These are phyloP conservation scores for Amiota minor DNA, from an alignment of 2,888 invertebrate species.

Conservation along the genomic window DNA sequence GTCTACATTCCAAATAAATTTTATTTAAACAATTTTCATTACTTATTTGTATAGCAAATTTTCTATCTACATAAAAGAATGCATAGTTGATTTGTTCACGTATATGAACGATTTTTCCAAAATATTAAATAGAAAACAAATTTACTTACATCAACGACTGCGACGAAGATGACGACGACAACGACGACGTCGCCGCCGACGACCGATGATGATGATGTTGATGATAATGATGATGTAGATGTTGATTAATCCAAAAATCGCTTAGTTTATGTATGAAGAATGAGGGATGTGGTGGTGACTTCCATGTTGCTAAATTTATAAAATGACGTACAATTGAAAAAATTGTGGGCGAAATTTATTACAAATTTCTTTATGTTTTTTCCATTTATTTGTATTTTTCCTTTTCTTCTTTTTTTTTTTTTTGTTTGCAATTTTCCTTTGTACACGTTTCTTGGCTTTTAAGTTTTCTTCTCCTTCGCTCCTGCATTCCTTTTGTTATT, in stretches of 20 bases:
- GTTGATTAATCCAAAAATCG: slow-evolving; percentile 3
- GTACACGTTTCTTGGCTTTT: slow-evolving; percentile 5
- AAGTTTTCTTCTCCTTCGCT: neutral
- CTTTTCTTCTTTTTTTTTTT: neutral
- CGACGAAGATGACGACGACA: slow-evolving; percentile 8
- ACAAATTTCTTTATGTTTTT: slow-evolving; percentile 46
- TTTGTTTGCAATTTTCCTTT: slow-evolving; percentile 1
- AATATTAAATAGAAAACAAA: slow-evolving; percentile 15
- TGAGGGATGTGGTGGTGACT: neutral
- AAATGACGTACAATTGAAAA: slow-evolving; percentile 59
- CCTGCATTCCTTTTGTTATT: neutral
- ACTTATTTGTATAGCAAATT: slow-evolving; percentile 38
- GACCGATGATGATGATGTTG: neutral
- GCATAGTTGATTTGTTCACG: neutral
- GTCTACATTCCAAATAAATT: slow-evolving; percentile 38
- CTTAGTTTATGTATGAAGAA: neutral
- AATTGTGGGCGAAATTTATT: slow-evolving; percentile 58
- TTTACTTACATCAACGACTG: slow-evolving; percentile 25
- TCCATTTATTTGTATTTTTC: too few relatives aligned
- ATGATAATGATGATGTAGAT: neutral
- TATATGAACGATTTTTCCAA: slow-evolving; percentile 3
- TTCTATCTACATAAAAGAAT: neutral
- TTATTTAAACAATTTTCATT: slow-evolving; percentile 58
- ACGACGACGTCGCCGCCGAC: neutral
- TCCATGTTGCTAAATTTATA: slow-evolving; percentile 54